Conservation (phyloP, 2,113 vertebrate species). For the Myotis yumanensis region DNA sequence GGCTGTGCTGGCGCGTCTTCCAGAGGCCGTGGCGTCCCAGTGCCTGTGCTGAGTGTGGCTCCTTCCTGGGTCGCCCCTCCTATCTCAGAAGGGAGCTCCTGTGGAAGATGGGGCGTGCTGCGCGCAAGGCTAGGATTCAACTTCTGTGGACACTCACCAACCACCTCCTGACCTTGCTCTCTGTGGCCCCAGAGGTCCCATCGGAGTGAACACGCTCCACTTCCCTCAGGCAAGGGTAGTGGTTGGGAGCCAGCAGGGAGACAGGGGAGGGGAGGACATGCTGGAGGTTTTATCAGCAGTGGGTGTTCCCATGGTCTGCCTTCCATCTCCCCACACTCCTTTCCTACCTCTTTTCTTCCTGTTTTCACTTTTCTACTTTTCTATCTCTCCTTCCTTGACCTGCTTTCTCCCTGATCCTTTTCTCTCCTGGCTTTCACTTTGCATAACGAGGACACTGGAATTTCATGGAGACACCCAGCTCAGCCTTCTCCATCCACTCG, state of each 20-base stretch:
- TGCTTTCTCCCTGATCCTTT: background rate
- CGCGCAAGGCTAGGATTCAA: background rate
- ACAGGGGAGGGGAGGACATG: background rate
- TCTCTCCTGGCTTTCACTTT: background rate
- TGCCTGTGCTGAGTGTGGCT: no score
- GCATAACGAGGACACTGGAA: background rate
- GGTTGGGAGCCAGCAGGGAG: background rate
- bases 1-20: background rate
- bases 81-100: background rate
- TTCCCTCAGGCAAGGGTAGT: fast-evolving
- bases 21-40: background rate
- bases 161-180: background rate
- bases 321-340: background rate
- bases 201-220: background rate
- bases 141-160: no score
- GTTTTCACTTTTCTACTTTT: background rate
- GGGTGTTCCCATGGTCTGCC: background rate
- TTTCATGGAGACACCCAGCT: background rate
- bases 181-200: background rate
- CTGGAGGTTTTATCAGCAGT: background rate
- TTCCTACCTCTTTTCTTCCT: background rate
- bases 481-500: background rate
- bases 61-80: fast-evolving
- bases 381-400: background rate
- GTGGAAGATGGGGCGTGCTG: background rate